A percentile compares a stretch with the other conserved stretches of the same genome.
Evolutionary conservation across 2,113 vertebrate genomes (phyloP).

Genomic region (Furnarius figulus): DNA sequence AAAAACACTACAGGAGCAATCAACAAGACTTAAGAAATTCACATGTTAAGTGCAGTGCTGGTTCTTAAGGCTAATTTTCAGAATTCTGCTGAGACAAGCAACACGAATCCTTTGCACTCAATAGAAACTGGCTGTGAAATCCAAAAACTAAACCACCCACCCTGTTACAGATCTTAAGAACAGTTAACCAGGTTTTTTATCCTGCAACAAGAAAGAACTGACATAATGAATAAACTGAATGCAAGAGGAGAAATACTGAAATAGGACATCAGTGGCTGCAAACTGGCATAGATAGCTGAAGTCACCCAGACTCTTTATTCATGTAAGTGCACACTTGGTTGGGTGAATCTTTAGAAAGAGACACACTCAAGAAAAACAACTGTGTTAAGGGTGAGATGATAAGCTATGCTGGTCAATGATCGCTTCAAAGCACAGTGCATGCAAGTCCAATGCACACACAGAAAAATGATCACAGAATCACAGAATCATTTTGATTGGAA

Average conservation of each 20-base stretch:
- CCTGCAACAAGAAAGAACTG: neutral
- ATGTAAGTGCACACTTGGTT: neutral
- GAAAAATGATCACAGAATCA: neutral
- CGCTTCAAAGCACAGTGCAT: rapidly evolving
- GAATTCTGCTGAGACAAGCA: neutral
- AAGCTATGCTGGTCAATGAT: neutral
- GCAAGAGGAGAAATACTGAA: neutral
- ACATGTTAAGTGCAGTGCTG: neutral
- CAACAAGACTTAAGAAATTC: neutral
- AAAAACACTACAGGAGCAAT: neutral
- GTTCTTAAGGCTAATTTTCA: neutral
- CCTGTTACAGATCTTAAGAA: neutral
- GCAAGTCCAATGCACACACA: neutral
- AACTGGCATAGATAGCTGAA: neutral
- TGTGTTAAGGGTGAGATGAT: neutral
- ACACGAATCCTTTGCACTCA: neutral
- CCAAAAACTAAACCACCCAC: neutral
- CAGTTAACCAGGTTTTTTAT: neutral
- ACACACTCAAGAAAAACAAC: neutral
- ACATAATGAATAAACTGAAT: neutral
- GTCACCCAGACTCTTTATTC: neutral
- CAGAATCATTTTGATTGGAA: neutral
- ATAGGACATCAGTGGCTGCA: neutral
- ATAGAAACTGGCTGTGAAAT: neutral
- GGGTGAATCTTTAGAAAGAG: neutral